phyloP scores from a whole-genome alignment of 2,797 vertebrate genomes.

The Babyrousa celebensis region DNA sequence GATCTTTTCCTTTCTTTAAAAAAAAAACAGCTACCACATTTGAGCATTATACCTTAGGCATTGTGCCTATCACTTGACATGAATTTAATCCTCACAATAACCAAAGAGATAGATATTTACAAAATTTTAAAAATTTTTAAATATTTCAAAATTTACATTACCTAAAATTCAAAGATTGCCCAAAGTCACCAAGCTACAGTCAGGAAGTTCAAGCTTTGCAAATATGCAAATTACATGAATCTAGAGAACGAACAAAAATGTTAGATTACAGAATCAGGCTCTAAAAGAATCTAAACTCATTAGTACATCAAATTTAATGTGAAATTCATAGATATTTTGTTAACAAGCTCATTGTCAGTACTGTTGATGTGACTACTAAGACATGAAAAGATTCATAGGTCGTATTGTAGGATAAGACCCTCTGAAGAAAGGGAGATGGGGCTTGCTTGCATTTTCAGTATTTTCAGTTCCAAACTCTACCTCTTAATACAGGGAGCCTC shows the following conservation, averaged over 20 bases:
- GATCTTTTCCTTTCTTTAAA: neutral
- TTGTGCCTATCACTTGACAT: neutral
- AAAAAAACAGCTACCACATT: constrained; percentile 28
- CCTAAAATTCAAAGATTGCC: neutral
- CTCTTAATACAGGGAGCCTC: neutral
- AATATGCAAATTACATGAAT: constrained; percentile 36
- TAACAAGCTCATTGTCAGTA: neutral
- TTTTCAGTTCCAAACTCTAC: neutral
- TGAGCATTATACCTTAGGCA: neutral
- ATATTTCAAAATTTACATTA: neutral
- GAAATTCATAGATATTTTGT: neutral
- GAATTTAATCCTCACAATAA: constrained; percentile 31
- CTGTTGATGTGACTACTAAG: neutral
- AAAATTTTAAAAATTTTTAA: too few relatives aligned
- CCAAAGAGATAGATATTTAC: neutral
- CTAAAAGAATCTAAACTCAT: neutral
- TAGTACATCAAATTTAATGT: neutral
- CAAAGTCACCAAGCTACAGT: neutral
- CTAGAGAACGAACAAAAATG: neutral
- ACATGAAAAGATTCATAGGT: neutral
- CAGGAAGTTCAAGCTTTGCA: neutral
- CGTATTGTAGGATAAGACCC: neutral
- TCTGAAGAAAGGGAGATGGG: neutral
- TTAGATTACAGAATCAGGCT: neutral
- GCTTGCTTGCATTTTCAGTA: neutral